phyloP scores from a whole-genome alignment of 2,113 vertebrate species.

The Trochalopteron elliotii region DNA sequence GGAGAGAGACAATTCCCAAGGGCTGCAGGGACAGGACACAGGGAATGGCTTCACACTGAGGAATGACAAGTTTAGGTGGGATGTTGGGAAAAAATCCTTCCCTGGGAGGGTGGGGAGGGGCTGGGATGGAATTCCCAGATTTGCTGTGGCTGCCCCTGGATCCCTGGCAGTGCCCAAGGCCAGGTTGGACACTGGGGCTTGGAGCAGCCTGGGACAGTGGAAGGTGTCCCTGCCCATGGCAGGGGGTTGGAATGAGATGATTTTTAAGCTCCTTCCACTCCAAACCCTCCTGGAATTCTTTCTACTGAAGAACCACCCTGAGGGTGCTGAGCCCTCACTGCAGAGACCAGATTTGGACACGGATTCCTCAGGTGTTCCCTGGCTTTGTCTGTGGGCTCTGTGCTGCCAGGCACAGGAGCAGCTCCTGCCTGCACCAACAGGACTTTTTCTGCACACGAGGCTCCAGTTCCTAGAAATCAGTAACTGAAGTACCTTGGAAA shows the following conservation, averaged over 20 bases:
- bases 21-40: too few relatives aligned
- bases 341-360: not conserved
- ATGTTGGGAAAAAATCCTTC: too few relatives aligned
- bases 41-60: too few relatives aligned
- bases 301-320: not conserved
- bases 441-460: conserved; percentile 13
- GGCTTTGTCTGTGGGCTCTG: conserved; percentile 20
- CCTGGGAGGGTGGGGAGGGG: too few relatives aligned
- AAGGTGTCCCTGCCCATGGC: not conserved
- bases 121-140: too few relatives aligned
- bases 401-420: conserved; percentile 42
- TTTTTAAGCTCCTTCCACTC: not conserved
- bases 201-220: not conserved
- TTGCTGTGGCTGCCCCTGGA: too few relatives aligned
- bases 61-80: too few relatives aligned
- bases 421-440: not conserved
- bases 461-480: conserved; percentile 53
- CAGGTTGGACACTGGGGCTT: not conserved
- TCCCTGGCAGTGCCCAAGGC: not conserved
- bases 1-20: too few relatives aligned
- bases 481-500: conserved; percentile 20
- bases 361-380: accelerated
- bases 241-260: too few relatives aligned
- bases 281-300: not conserved
- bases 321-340: not conserved